Conservation (phyloP, 1,140 invertebrate genomes). For the Hypothenemus hampei region DNA sequence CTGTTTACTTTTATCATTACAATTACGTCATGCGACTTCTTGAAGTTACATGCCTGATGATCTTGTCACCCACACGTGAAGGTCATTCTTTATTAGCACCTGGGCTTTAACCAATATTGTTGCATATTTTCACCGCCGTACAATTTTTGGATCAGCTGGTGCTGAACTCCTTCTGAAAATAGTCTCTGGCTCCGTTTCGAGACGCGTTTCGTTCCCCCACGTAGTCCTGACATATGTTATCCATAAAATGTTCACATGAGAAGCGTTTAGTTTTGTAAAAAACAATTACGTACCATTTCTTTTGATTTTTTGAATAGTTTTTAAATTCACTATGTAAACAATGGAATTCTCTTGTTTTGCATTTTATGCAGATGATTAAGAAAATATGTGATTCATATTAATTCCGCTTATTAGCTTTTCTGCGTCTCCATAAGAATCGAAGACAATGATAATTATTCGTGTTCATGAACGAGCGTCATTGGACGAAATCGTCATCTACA, state of each 20-base stretch:
- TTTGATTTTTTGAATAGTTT: neutral
- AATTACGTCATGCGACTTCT: neutral
- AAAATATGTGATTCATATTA: too few species aligned
- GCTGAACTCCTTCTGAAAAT: neutral
- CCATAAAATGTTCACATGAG: slow-evolving; percentile 8
- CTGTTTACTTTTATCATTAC: neutral
- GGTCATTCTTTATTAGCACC: slow-evolving; percentile 8
- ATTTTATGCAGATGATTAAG: too few species aligned
- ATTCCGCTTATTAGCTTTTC: slow-evolving; percentile 6
- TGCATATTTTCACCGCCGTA: too few species aligned
- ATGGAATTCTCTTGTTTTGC: neutral
- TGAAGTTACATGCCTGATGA: too few species aligned
- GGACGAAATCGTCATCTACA: slow-evolving; percentile 17
- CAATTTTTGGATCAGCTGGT: neutral
- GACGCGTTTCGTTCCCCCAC: neutral
- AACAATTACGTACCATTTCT: neutral
- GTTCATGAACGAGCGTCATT: slow-evolving; percentile 17
- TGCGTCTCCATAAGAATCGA: slow-evolving; percentile 9
- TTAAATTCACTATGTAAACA: neutral
- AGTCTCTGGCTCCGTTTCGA: neutral
- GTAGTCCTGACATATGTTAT: slow-evolving; percentile 6
- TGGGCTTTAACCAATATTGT: too few species aligned
- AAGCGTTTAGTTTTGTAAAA: too few species aligned
- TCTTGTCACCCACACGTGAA: neutral
- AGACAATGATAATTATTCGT: too few species aligned